These are phyloP conservation scores for Lathamus discolor DNA, from an alignment of 2,113 vertebrate genomes.

Conservation along the genomic window DNA sequence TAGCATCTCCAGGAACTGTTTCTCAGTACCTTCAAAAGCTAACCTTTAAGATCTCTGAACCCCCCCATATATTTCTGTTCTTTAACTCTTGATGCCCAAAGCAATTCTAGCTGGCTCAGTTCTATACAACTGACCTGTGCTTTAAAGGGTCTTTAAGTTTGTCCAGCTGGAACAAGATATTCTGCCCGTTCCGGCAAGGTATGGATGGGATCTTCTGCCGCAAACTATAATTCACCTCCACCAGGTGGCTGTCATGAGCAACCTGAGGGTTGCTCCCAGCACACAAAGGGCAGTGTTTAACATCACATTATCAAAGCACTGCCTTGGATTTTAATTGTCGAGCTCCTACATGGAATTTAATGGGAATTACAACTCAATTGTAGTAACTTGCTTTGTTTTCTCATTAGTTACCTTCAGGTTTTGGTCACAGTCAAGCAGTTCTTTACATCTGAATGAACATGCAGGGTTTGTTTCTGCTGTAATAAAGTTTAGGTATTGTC, in stretches of 20 bases:
- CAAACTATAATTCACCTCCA: constrained; percentile 22
- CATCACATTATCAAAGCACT: neutral
- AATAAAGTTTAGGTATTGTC: neutral
- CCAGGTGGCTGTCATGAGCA: constrained; percentile 60
- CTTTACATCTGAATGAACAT: neutral
- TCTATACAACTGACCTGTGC: neutral
- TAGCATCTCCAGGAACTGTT: neutral
- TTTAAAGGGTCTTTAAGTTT: neutral
- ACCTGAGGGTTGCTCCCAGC: neutral
- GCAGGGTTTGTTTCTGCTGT: neutral
- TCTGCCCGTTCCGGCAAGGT: neutral
- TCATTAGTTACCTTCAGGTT: constrained; percentile 18
- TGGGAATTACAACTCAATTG: neutral
- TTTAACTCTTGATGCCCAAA: neutral
- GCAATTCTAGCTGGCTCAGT: neutral
- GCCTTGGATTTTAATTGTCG: neutral
- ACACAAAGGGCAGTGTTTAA: neutral
- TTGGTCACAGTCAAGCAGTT: neutral
- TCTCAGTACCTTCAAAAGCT: neutral
- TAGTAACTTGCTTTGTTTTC: neutral
- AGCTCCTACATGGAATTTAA: neutral
- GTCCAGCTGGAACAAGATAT: neutral
- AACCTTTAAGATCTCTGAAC: neutral
- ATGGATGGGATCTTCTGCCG: neutral
- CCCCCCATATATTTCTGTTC: neutral